phyloP scores from a whole-genome alignment of 2,113 vertebrate species.

The Pitta sordida region DNA sequence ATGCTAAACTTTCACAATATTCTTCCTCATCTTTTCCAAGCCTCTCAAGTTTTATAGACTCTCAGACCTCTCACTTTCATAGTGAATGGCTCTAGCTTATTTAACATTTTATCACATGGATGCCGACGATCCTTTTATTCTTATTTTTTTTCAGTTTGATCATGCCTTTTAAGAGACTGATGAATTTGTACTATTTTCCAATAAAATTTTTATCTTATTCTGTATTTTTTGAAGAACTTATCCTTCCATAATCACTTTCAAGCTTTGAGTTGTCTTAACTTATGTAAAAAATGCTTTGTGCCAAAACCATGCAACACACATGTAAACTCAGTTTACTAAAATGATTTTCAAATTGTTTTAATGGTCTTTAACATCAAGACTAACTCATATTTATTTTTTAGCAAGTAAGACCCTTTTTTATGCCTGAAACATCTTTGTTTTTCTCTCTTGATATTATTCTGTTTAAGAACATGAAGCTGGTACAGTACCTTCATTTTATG shows the following conservation, averaged over 20 bases:
- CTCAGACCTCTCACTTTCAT: neutral
- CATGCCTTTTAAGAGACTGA: neutral
- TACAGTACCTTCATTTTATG: neutral
- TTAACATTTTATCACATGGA: neutral
- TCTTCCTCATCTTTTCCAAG: neutral
- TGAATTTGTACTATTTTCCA: neutral
- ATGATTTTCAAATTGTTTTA: neutral
- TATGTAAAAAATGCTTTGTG: neutral
- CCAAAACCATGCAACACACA: neutral
- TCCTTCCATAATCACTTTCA: neutral
- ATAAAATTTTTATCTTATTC: neutral
- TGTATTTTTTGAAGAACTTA: neutral
- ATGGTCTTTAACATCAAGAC: neutral
- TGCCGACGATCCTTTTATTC: neutral
- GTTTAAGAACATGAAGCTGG: neutral
- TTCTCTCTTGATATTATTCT: neutral
- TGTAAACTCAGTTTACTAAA: neutral
- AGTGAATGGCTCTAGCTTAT: neutral
- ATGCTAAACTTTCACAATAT: neutral
- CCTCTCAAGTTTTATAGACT: neutral
- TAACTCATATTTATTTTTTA: neutral
- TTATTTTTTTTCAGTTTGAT: neutral
- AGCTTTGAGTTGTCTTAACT: neutral
- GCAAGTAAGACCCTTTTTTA: neutral
- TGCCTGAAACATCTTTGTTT: neutral